Base-by-base conservation (phyloP, 2,113 vertebrate species). In the Motacilla alba region DNA sequence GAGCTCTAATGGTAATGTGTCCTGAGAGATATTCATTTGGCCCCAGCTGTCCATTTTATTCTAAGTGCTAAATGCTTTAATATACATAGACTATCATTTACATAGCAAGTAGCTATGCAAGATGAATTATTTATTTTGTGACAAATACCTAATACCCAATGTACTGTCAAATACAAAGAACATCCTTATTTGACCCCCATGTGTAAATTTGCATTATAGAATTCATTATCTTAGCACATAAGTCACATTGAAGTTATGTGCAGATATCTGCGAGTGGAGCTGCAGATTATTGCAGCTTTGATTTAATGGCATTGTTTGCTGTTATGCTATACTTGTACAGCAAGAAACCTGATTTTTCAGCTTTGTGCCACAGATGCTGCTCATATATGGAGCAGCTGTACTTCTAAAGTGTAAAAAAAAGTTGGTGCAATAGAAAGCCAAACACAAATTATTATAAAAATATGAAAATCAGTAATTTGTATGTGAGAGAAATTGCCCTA, bases 111-210 rank as follows among this genome's bases (percentile, higher is more conserved):
- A 96, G 94, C 46, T 97, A 87, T 88, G 96, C 5, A 0, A 95
- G 89, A 98, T 98, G 98, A 98, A 98, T 98, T 97, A 98, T 98
- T 98, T 98, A 98, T 98, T 96, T 96, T 96, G 88, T 97, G 97
- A 97, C 96, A 98, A 98, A 97, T 96, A 95, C 92, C 95, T 96
- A 98, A 97, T 95, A 97, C 80, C 68, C 89, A 94, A 93, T 93
- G 89, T 97, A 95, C 94, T 96, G 95, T 97, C 97, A 98, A 96
- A 98, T 92, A 96, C 96, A 96, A 93, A 98, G 93, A 96, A 95
- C 90, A 93, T 98, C 96, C 95, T 97, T 96, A 96, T 96, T 97
- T 98, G 97, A 98, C 97, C 95, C 89, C 28, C 31, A 13, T 96
- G 95, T 97, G 95, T 93, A 98, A 98, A 98, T 98, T 97, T 98